Evolutionary conservation across 2,888 invertebrate species (phyloP), one percentile per base, ranked within the genome.

Genomic region (Choristoneura rosaceana): DNA sequence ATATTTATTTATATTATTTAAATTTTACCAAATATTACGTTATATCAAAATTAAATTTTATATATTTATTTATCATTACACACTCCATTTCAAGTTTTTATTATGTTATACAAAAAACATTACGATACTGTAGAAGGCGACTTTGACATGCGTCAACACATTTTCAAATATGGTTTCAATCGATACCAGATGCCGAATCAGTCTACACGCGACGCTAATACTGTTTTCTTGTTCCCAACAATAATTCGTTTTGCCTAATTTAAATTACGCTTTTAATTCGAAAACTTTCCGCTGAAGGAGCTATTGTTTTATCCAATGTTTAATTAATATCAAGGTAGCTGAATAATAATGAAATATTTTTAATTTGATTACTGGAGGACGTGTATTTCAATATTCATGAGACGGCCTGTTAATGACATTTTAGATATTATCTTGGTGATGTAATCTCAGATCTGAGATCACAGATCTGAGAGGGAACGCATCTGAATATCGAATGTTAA

Each of bases 241-340:
- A 86, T 87, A 85, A 89, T 87, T 90, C 85, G 81, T 84, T 89
- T 86, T 84, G 77, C 79, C 83, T 84, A 87, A 89, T 87, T 89
- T 87, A 85, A 86, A 87, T 87, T 82, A 84, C 82, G 82, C 81
- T 85, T 84, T 83, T 85, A 86, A 86, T 84, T 84, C 78, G 70
- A 75, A 81, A 90, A 89, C 79, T 90, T 90, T 85, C 70, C 77
- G 74, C 80, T 80, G 79, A 81, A 82, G 80, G 76, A 79, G 82
- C 78, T 82, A 82, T 86, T 80, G 80, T 82, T 82, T 77, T 77
- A 77, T 77, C 75, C 78, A 76, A 82, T 84, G 83, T 84, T 87
- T 86, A 88, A 88, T 89, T 85, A 87, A 84, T 85, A 82, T 43
- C 63, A 55, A 74, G 65, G 68, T 74, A 58, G 64, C 34, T 41